Base-by-base conservation (phyloP, 2,888 invertebrate species). In the Athalia circularis region DNA sequence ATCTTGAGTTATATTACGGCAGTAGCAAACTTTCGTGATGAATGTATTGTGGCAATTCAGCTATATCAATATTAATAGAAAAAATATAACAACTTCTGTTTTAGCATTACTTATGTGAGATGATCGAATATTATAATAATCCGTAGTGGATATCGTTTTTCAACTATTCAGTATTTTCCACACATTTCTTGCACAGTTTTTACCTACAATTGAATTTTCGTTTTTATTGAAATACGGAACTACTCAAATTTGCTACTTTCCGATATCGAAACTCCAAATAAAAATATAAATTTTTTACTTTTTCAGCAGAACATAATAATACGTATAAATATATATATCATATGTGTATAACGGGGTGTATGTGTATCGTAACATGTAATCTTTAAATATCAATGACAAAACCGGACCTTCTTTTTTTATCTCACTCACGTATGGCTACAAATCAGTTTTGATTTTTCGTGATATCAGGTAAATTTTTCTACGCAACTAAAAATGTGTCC, bases 321-420 rank as follows among this genome's bases (percentile, higher is more conserved):
- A 79, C 81, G 79, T 83, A 86, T 87, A 87, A 88, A 87, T 87
- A 87, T 87, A 85, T 85, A 80, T 82, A 68, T 68, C 81, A 80
- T 77, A 82, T 76, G 80, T 75, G 83, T 81, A 82, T 80, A 82
- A 82, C 29, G 29, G 29, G 29, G 29, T 29, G 29, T 80, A 76
- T 62, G 15, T 15, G n/a, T n/a, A 47, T 15, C 6, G 57, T 59
- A 43, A 79, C 59, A 67, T 67, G 48, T 79, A 65, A 57, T 57
- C 48, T 57, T 65, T 59, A 57, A 65, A 65, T 54, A 76, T 65
- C 62, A 76, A 67, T 65, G 48, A 54, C 8, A 65, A 70, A 79
- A 76, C 76, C 67, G 79, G 79, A 79, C 79, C 47, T 50, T 75
- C 52, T 59, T 47, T 45, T 15, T 70, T 15, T 50, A 45, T 78